phyloP scores from a whole-genome alignment of 1,140 invertebrate species.

The Meteorus sp. region DNA sequence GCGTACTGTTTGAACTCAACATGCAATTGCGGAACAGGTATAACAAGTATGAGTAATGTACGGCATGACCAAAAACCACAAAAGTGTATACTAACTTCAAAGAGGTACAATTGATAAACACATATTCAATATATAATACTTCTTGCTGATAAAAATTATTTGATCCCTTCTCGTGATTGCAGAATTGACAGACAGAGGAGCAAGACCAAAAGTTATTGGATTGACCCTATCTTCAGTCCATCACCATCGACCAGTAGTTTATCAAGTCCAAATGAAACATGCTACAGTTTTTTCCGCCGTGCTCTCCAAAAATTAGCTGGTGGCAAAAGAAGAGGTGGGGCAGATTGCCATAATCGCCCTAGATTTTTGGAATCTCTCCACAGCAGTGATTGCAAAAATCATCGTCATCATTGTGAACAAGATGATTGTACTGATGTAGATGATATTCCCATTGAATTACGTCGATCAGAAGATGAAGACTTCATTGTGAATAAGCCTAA shows the following conservation, averaged over 20 bases:
- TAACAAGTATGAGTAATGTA: slow-evolving; percentile 32
- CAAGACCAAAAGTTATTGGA: slow-evolving; percentile 63
- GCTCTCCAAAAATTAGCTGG: slow-evolving; percentile 79
- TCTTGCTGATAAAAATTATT: background rate
- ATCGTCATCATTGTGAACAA: slow-evolving; percentile 58
- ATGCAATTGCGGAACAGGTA: slow-evolving; percentile 28
- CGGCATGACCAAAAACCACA: slow-evolving; percentile 32
- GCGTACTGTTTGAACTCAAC: slow-evolving; percentile 48
- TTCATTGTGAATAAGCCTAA: slow-evolving; percentile 58
- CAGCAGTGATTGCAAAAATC: slow-evolving; percentile 57
- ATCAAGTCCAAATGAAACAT: slow-evolving; percentile 89
- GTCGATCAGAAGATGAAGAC: slow-evolving; percentile 78
- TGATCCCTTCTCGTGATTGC: background rate
- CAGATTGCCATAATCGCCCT: slow-evolving; percentile 64
- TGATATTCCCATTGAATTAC: slow-evolving; percentile 84
- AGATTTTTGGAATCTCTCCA: slow-evolving; percentile 83
- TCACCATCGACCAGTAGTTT: slow-evolving; percentile 82
- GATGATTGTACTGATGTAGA: slow-evolving; percentile 69
- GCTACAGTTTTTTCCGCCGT: slow-evolving; percentile 88
- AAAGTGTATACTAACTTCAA: slow-evolving; percentile 38
- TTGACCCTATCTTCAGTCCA: slow-evolving; percentile 62
- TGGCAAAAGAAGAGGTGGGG: slow-evolving; percentile 61
- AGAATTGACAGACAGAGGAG: slow-evolving; percentile 31
- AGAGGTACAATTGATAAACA: slow-evolving; percentile 32
- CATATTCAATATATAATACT: no score